Conservation (phyloP, 2,888 invertebrate species). For the Cryptocephalus primarius region DNA sequence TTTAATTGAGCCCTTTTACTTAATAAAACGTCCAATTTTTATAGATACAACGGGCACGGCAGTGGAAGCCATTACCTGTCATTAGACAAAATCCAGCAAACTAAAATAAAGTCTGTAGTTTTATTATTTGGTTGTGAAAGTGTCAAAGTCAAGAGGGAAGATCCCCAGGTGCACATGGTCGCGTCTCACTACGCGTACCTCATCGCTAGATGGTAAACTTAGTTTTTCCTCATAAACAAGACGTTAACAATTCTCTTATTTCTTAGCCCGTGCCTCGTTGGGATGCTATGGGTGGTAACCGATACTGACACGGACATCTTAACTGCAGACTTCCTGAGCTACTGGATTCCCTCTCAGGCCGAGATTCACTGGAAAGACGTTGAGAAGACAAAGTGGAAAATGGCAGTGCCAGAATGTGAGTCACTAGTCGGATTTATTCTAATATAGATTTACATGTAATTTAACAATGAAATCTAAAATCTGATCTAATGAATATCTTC, state of each 20-base stretch:
- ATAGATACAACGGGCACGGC: slow-evolving; percentile 60
- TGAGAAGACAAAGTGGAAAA: slow-evolving; percentile 36
- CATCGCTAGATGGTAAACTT: slow-evolving; percentile 30
- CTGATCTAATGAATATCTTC: no score
- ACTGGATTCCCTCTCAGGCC: slow-evolving; percentile 36
- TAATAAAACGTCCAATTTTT: slow-evolving; percentile 3
- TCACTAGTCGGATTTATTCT: background rate
- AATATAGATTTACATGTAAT: no score
- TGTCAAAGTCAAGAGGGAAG: slow-evolving; percentile 33
- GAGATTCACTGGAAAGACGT: slow-evolving; percentile 38
- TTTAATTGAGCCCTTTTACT: no score
- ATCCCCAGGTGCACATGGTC: slow-evolving; percentile 38
- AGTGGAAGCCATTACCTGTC: slow-evolving; percentile 50
- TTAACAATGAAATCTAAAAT: no score
- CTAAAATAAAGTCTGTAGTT: slow-evolving; percentile 45
- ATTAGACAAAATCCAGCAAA: slow-evolving; percentile 43
- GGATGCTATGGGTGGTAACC: slow-evolving; percentile 42
- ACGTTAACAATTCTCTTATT: slow-evolving; percentile 1
- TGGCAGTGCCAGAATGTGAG: slow-evolving; percentile 20
- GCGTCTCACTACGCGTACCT: slow-evolving; percentile 41
- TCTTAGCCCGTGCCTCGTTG: slow-evolving; percentile 41
- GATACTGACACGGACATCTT: slow-evolving; percentile 41
- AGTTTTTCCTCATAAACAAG: background rate
- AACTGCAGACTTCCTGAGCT: slow-evolving; percentile 39
- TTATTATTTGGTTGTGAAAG: slow-evolving; percentile 58